Evolutionary conservation across 2,888 invertebrate genomes (phyloP).

Genomic region (Gymnoscelis rufifasciata): DNA sequence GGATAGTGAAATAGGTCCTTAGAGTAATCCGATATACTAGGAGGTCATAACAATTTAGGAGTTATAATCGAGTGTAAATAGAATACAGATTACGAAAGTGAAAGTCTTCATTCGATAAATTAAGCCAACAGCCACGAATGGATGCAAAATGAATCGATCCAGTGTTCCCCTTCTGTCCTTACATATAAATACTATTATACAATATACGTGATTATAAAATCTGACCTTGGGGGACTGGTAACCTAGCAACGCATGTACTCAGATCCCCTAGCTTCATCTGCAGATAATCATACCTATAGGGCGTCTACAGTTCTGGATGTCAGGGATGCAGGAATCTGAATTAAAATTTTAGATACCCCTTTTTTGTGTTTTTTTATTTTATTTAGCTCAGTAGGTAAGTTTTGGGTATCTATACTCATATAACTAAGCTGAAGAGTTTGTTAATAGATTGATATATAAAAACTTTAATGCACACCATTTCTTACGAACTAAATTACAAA

Average conservation of each 20-base stretch:
- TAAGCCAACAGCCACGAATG: slow-evolving; percentile 34
- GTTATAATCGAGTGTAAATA: neutral
- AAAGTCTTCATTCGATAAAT: slow-evolving; percentile 25
- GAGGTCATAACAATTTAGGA: no score
- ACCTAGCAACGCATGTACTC: slow-evolving; percentile 70
- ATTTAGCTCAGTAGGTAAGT: no score
- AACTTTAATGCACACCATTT: no score
- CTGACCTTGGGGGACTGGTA: slow-evolving; percentile 74
- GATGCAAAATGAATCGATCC: slow-evolving; percentile 49
- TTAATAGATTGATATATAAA: no score
- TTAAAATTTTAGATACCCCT: no score
- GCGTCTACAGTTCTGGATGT: slow-evolving; percentile 47
- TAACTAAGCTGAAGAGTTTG: no score
- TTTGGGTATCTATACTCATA: no score
- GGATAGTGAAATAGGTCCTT: no score
- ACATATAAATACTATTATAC: slow-evolving; percentile 32
- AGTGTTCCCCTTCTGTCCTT: slow-evolving; percentile 48
- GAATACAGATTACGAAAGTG: no score
- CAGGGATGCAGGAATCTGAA: slow-evolving; percentile 54
- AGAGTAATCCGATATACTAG: no score
- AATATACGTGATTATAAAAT: slow-evolving; percentile 57
- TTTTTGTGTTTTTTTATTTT: neutral
- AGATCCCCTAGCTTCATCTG: slow-evolving; percentile 70
- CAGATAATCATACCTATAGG: slow-evolving; percentile 70
- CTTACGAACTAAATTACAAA: no score